Evolutionary conservation across 2,797 vertebrate genomes (phyloP), one percentile per base, ranked within the genome.

Genomic region (Channa striata): DNA sequence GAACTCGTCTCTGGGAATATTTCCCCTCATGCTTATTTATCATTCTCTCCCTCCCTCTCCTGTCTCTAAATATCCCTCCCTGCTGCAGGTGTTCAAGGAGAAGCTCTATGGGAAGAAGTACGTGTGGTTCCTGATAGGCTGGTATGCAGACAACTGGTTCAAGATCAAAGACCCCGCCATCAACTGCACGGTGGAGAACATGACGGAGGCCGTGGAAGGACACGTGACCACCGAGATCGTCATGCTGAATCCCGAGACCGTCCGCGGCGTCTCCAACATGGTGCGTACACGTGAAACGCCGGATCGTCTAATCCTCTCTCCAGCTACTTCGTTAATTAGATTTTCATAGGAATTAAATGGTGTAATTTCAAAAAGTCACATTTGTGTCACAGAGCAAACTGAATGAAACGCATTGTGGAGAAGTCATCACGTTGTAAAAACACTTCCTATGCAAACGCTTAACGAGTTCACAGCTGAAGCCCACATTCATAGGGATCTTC

Each of bases 101-200:
- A 96, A 97, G 84, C 94, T 99, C 20, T 99, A 96, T 0, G 97
- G 97, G 57, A 98, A 99, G 93, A 98, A 98, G 89, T 95, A 96
- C 0, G 97, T 98, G 52, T 99, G 97, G 97, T 98, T 98, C 87
- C 93, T 99, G 80, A 99, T 99, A 0, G 97, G 97, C 57, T 99
- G 97, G 97, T 98, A 99, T 0, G 97, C 97, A 0, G 97, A 98
- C 92, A 99, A 97, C 72, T 99, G 97, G 97, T 99, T 97, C 89
- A 97, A 97, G 82, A 98, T 93, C 83, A 95, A 96, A 59, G 97
- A 99, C 72, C 95, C 97, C 0, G 94, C 97, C 16, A 98, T 99
- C 90, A 98, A 98, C 93, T 99, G 97, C 77, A 98, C 97, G 0
- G 95, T 96, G 86, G 97, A 97, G 1, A 96, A 99, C 88, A 98